phyloP scores from a whole-genome alignment of 2,113 vertebrate species.

The Mirza zaza region DNA sequence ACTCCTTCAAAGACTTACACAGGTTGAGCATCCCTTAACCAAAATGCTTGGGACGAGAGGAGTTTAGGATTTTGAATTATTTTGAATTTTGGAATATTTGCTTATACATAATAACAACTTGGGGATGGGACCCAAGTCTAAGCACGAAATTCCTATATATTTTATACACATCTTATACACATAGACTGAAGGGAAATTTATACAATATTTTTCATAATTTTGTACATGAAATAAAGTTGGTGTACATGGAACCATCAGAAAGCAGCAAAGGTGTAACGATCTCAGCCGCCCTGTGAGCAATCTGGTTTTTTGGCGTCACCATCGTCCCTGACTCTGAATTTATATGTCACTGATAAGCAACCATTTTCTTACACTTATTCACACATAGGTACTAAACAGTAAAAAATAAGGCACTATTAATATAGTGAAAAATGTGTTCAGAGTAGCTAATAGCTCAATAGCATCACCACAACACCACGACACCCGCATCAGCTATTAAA shows the following conservation, averaged over 20 bases:
- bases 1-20: not conserved
- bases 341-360: not conserved
- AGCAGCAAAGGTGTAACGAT: not conserved
- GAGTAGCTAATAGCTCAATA: not conserved
- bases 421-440: not conserved
- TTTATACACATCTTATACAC: not conserved
- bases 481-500: not conserved
- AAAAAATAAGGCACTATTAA: not conserved
- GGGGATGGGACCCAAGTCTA: not conserved
- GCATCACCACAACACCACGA: not conserved
- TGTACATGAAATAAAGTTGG: not conserved
- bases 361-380: not conserved
- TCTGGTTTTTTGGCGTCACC: not conserved
- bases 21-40: not conserved
- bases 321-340: not conserved
- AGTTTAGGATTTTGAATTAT: not conserved
- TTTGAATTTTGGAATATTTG: not conserved
- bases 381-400: too few relatives aligned
- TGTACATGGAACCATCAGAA: not conserved
- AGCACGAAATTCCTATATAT: not conserved
- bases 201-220: not conserved
- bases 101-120: not conserved
- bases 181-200: not conserved
- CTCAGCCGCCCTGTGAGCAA: not conserved
- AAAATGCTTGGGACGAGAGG: not conserved